phyloP scores from a whole-genome alignment of 2,797 vertebrate species.

The Anolis apletophallus region DNA sequence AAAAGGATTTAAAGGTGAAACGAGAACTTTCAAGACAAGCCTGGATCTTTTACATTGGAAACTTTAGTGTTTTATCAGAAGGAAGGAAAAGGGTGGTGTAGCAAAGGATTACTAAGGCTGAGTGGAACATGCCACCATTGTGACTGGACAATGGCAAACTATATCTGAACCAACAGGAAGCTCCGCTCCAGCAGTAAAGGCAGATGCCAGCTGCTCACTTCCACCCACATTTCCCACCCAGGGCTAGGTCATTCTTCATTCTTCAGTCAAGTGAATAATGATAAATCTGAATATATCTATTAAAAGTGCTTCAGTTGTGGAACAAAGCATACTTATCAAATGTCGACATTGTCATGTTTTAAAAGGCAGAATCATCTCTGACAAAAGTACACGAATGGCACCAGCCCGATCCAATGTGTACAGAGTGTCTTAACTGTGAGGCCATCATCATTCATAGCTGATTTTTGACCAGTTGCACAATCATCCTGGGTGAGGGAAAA shows the following conservation, averaged over 20 bases:
- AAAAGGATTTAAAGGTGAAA: neutral
- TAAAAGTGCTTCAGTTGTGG: neutral
- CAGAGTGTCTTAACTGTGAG: neutral
- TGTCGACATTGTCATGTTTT: neutral
- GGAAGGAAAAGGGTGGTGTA: constrained; percentile 63
- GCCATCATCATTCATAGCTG: constrained; percentile 18
- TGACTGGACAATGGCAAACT: constrained; percentile 23
- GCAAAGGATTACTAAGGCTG: constrained; percentile 33
- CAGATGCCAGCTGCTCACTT: neutral
- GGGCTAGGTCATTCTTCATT: constrained; percentile 8
- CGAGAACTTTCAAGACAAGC: neutral
- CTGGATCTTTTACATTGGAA: constrained; percentile 3
- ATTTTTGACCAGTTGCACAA: neutral
- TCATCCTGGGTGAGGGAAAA: no score
- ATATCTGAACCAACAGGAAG: neutral
- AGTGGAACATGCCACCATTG: constrained; percentile 52
- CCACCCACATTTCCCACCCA: neutral
- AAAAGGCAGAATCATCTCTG: neutral
- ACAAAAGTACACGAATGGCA: neutral
- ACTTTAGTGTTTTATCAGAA: constrained; percentile 49
- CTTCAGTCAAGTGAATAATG: neutral
- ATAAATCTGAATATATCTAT: neutral
- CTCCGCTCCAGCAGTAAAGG: neutral
- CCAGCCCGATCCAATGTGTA: neutral
- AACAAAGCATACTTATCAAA: neutral